phyloP scores from a whole-genome alignment of 2,888 invertebrate genomes.

The Ormyrus nitidulus region DNA sequence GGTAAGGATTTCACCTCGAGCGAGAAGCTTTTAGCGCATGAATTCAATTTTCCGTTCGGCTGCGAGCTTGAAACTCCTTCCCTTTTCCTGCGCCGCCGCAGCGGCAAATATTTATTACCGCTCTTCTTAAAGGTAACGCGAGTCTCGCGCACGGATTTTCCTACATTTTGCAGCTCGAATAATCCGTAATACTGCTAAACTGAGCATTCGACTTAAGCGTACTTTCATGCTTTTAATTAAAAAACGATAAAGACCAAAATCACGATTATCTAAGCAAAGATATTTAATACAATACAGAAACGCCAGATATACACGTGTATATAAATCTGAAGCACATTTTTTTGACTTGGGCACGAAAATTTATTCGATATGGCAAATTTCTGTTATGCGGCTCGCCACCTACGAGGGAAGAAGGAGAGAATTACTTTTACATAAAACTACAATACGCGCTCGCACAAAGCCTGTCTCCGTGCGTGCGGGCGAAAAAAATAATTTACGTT shows the following conservation, averaged over 20 bases:
- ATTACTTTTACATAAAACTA: conserved; percentile 55
- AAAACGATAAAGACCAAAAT: too few relatives aligned
- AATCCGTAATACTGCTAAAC: not conserved
- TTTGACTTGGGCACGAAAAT: conserved; percentile 2
- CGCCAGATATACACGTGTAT: not conserved
- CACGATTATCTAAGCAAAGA: too few relatives aligned
- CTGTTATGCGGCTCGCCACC: not conserved
- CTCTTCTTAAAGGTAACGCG: not conserved
- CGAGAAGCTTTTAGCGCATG: conserved; percentile 60
- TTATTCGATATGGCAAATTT: conserved; percentile 29
- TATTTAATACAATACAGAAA: too few relatives aligned
- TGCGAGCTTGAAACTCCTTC: conserved; percentile 4
- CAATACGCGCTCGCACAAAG: conserved; percentile 42
- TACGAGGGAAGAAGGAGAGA: conserved; percentile 20
- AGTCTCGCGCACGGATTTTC: conserved; percentile 25
- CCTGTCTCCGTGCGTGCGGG: not conserved
- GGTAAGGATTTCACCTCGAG: conserved; percentile 40
- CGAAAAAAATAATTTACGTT: conserved; percentile 54
- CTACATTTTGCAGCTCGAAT: conserved; percentile 1
- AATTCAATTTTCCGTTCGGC: conserved; percentile 57
- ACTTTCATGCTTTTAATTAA: not conserved
- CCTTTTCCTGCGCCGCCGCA: conserved; percentile 35
- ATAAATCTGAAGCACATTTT: conserved; percentile 9
- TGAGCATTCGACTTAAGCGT: not conserved
- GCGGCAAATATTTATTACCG: conserved; percentile 52